Evolutionary conservation across 1,140 invertebrate species (phyloP), one percentile per base, ranked within the genome.

Genomic region (Medauroidea extradentata): DNA sequence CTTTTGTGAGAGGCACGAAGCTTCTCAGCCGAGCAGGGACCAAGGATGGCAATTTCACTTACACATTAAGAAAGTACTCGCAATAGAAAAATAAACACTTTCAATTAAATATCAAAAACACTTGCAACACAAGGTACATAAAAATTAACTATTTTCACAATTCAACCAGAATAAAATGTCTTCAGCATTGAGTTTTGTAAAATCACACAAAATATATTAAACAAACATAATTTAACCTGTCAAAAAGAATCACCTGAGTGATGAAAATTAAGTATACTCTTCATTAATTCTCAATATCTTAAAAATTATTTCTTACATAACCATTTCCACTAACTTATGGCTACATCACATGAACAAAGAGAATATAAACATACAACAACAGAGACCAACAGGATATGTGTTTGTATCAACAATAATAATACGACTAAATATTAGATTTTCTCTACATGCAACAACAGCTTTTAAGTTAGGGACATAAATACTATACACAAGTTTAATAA

Each of bases 241-340:
- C 25, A n/a, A 46, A 23, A 43, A 43, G 27, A 18, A 39, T 42
- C 42, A 48, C 55, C n/a, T 58, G 41, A 52, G 48, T 24, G 18
- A 11, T 5, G 16, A 48, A 61, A 44, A 43, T 53, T 48, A 53
- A 60, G 53, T 62, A 58, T 54, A 51, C 46, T 58, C 34, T 27
- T 57, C 50, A 19, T 43, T 43, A 57, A 60, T 39, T 48, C n/a
- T n/a, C 29, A 34, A 34, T 34, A 34, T 4, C 29, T 34, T 34
- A 34, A 34, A 59, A 59, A 59, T 53, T 53, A 59, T 59, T 59
- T 59, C 24, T 24, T 57, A 49, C 25, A 53, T 57, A 48, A 57
- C 49, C 34, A 24, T 50, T 48, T 56, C 52, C 49, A 50, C 57
- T 63, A 68, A 68, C 66, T 68, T 68, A 68, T 66, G 59, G 60